Evolutionary conservation across 1,140 invertebrate genomes (phyloP).

Genomic region (Samia ricini): DNA sequence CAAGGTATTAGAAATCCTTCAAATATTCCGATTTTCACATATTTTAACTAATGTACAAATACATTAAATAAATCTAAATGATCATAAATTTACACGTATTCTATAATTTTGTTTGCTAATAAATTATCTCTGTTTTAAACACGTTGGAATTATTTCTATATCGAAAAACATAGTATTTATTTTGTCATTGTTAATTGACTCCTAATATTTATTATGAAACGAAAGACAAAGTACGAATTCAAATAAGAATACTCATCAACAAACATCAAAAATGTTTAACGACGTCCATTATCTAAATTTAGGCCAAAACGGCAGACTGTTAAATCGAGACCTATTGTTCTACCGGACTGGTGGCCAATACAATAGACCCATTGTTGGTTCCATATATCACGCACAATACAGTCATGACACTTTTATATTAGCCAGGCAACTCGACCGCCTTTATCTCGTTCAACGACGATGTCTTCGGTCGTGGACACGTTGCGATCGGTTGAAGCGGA

Average conservation of each 20-base stretch:
- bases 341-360: not conserved
- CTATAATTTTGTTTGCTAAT: no score
- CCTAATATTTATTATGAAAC: no score
- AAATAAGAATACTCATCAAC: not conserved
- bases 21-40: no score
- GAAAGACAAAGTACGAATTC: no score
- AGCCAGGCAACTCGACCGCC: constrained; percentile 57
- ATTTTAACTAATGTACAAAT: no score
- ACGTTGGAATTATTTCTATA: no score
- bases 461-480: constrained; percentile 35
- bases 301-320: not conserved
- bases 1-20: no score
- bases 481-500: constrained; percentile 22
- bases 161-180: no score
- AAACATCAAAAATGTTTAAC: not conserved
- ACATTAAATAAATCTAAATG: no score
- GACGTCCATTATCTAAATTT: not conserved
- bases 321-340: not conserved
- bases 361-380: not conserved
- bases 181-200: no score
- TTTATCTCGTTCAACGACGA: constrained; percentile 48
- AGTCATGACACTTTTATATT: constrained; percentile 33
- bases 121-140: no score
- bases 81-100: no score
- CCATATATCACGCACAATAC: not conserved